phyloP scores from a whole-genome alignment of 2,888 invertebrate genomes.

The Amorpha juglandis region DNA sequence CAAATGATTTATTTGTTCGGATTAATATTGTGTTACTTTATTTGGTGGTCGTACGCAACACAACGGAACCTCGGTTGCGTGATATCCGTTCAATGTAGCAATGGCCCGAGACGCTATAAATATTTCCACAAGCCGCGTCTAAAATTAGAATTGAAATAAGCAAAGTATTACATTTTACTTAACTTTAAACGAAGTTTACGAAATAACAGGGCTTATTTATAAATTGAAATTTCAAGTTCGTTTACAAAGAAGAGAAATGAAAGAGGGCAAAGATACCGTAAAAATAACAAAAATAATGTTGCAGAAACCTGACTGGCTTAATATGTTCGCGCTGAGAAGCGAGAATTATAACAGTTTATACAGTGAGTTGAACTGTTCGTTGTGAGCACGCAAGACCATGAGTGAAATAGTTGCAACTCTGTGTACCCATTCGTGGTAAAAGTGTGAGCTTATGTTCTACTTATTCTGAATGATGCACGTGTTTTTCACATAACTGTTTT shows the following conservation, averaged over 20 bases:
- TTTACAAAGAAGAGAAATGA: conserved; percentile 32
- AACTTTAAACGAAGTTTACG: conserved; percentile 39
- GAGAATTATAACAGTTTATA: neutral
- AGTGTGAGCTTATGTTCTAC: no score
- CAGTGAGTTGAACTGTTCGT: neutral
- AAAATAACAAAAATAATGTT: conserved; percentile 37
- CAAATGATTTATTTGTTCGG: neutral
- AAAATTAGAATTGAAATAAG: conserved; percentile 45
- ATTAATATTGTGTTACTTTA: neutral
- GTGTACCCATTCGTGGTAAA: no score
- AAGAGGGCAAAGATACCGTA: conserved; percentile 26
- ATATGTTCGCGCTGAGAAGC: neutral
- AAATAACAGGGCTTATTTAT: conserved; percentile 37
- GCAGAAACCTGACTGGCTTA: conserved; percentile 20
- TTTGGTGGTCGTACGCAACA: neutral
- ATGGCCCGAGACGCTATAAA: neutral
- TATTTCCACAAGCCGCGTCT: conserved; percentile 28
- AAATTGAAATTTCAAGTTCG: conserved; percentile 37
- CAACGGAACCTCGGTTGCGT: conserved; percentile 8
- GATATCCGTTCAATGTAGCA: conserved; percentile 13
- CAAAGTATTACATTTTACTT: conserved; percentile 43
- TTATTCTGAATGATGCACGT: no score
- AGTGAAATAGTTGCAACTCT: no score
- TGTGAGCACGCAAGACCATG: no score
- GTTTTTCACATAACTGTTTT: no score